A percentile compares a stretch with the other conserved stretches of the same genome.
These are phyloP conservation scores for Chrysochloris asiatica DNA, from an alignment of 2,113 vertebrate species.

Conservation along the genomic window DNA sequence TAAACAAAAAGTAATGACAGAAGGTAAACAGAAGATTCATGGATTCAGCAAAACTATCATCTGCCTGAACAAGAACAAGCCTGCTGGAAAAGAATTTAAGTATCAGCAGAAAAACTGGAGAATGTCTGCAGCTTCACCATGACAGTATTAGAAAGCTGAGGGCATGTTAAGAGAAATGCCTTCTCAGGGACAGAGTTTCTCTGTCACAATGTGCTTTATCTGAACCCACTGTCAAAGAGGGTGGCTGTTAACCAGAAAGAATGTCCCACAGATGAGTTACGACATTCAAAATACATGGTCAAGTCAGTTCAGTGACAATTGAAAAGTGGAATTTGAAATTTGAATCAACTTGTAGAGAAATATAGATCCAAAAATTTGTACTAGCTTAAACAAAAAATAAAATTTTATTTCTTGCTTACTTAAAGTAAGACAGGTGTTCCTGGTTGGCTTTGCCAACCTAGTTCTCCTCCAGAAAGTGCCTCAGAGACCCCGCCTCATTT, in stretches of 20 bases:
- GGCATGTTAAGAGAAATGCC: background rate
- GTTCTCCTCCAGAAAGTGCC: no score
- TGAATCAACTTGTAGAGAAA: background rate
- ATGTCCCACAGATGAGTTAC: background rate
- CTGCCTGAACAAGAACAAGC: background rate
- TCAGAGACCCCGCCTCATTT: no score
- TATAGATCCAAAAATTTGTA: background rate
- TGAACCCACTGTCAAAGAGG: background rate
- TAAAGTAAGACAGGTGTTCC: background rate
- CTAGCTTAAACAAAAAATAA: background rate
- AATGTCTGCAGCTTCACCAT: background rate
- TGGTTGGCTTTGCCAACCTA: no score
- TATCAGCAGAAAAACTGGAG: background rate
- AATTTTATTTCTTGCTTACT: constrained; percentile 8
- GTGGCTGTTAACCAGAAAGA: background rate
- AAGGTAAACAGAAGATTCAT: background rate
- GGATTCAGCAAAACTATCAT: background rate
- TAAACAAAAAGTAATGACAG: background rate
- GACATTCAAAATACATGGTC: background rate
- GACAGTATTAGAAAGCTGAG: background rate
- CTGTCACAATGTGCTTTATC: background rate
- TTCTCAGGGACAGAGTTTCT: background rate
- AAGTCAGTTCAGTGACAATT: background rate
- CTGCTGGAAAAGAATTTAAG: background rate
- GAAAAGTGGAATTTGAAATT: background rate